Conservation (phyloP, 92 coral and sea anemone species). For the Isaurus tuberculatus region DNA sequence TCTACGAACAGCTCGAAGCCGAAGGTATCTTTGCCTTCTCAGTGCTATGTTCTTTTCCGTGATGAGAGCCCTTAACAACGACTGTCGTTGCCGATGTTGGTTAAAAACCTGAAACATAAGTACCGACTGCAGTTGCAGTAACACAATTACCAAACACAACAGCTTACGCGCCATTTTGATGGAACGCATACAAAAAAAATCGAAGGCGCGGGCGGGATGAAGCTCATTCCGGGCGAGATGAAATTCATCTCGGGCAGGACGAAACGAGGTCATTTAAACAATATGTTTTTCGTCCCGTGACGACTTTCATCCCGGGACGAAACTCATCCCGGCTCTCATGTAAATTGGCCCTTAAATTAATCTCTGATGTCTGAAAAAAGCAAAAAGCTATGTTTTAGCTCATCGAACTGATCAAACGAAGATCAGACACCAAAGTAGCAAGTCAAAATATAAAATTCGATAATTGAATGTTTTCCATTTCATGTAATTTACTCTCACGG, state of each 20-base stretch:
- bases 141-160: slow-evolving; percentile 7
- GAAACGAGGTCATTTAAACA: slow-evolving; percentile 19
- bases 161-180: neutral
- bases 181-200: neutral
- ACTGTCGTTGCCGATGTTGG: slow-evolving; percentile 13
- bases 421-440: too few species aligned
- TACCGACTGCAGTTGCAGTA: slow-evolving; percentile 30
- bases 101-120: neutral
- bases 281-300: too few species aligned
- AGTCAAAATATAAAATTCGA: too few species aligned
- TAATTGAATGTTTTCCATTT: too few species aligned
- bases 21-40: slow-evolving; percentile 6
- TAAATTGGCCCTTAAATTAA: too few species aligned
- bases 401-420: too few species aligned
- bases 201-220: slow-evolving; percentile 24
- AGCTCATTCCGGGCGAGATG: neutral
- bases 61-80: too few species aligned
- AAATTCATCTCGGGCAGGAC: neutral
- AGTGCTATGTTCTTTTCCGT: too few species aligned
- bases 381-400: too few species aligned
- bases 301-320: slow-evolving; percentile 19
- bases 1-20: neutral
- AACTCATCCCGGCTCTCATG: slow-evolving; percentile 13
- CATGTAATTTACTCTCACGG: too few species aligned
- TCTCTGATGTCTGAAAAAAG: too few species aligned